phyloP scores from a whole-genome alignment of 2,888 invertebrate genomes.

The Aporophyla lueneburgensis region DNA sequence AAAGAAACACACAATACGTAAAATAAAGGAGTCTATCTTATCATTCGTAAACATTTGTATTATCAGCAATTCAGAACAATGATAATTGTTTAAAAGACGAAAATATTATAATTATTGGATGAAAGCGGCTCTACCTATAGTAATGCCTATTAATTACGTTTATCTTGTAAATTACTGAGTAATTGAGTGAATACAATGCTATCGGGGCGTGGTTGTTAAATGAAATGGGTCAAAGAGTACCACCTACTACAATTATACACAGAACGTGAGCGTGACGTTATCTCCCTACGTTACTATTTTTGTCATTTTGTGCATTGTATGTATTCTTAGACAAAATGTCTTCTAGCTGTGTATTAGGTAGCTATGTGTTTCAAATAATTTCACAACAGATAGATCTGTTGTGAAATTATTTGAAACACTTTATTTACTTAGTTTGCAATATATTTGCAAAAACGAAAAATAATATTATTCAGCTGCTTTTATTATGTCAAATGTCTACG shows the following conservation, averaged over 20 bases:
- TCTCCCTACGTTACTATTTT: background rate
- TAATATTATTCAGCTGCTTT: constrained; percentile 15
- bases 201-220: constrained; percentile 7
- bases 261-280: background rate
- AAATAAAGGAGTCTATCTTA: constrained; percentile 35
- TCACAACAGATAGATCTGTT: constrained; percentile 25
- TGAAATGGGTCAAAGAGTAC: constrained; percentile 41
- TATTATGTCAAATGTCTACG: constrained; percentile 9
- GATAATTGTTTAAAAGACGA: background rate
- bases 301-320: constrained; percentile 19
- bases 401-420: too few relatives aligned
- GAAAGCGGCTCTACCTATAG: background rate
- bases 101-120: constrained; percentile 25
- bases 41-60: constrained; percentile 33
- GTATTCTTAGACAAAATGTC: constrained; percentile 20
- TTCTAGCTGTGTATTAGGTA: background rate
- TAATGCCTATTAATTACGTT: constrained; percentile 16
- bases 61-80: constrained; percentile 28
- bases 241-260: constrained; percentile 5
- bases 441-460: constrained; percentile 4
- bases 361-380: constrained; percentile 20
- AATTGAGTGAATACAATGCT: constrained; percentile 42
- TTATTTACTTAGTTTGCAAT: constrained; percentile 18
- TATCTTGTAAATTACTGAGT: constrained; percentile 35
- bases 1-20: constrained; percentile 21